Evolutionary conservation across 1,140 invertebrate species (phyloP).

Genomic region (Pseudomyrmex sp.): DNA sequence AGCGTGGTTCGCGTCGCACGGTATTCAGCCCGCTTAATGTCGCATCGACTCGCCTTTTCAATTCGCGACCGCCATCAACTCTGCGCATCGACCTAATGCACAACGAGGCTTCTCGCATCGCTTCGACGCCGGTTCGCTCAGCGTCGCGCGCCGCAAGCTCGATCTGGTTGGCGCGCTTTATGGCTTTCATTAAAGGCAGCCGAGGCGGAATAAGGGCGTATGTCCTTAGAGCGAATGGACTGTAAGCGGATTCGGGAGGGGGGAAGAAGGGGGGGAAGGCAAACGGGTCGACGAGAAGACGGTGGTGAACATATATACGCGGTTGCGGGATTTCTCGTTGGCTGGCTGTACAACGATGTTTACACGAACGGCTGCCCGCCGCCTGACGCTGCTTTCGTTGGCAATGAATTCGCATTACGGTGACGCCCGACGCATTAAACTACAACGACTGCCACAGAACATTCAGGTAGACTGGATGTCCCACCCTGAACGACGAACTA

Average conservation of each 20-base stretch:
- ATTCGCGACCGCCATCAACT: conserved; percentile 42
- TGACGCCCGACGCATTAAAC: conserved; percentile 79
- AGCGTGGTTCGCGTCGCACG: conserved; percentile 24
- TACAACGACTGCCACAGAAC: conserved; percentile 77
- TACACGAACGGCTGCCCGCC: conserved; percentile 75
- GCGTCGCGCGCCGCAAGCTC: conserved; percentile 38
- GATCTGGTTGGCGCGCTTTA: conserved; percentile 71
- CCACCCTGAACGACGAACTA: conserved; percentile 19
- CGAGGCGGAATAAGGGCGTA: conserved; percentile 64
- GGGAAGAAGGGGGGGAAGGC: no score
- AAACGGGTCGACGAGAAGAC: conserved; percentile 20
- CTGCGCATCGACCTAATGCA: conserved; percentile 18
- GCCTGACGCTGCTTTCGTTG: conserved; percentile 64
- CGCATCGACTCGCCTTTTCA: conserved; percentile 47
- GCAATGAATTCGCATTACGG: conserved; percentile 81
- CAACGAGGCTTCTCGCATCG: conserved; percentile 36
- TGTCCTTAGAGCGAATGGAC: conserved; percentile 45
- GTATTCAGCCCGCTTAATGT: conserved; percentile 29
- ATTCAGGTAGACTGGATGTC: conserved; percentile 71
- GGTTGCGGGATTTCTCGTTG: conserved; percentile 69
- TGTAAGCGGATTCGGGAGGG: not conserved
- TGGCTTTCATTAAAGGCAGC: conserved; percentile 79
- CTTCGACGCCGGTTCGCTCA: conserved; percentile 13
- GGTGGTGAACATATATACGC: conserved; percentile 32
- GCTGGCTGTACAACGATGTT: conserved; percentile 70